These are phyloP conservation scores for Apodemia mormo DNA, from an alignment of 2,888 invertebrate species.

Conservation along the genomic window DNA sequence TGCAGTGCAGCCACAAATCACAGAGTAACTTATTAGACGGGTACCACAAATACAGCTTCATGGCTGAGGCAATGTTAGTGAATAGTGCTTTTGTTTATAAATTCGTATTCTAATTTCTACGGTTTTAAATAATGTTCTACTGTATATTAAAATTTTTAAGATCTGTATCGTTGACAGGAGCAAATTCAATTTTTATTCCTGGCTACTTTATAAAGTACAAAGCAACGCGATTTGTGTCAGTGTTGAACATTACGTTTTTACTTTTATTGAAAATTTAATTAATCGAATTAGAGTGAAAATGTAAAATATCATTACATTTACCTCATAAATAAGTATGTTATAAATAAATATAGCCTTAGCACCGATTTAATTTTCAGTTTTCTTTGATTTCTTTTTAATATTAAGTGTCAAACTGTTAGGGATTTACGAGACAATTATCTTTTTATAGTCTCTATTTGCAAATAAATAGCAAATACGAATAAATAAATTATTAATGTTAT, in stretches of 20 bases:
- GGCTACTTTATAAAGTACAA: constrained; percentile 61
- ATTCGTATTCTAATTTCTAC: not conserved
- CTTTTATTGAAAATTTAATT: constrained; percentile 42
- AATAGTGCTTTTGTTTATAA: too few relatives aligned
- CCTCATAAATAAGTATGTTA: constrained; percentile 44
- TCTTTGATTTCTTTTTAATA: constrained; percentile 22
- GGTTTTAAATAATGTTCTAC: not conserved
- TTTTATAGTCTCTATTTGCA: not conserved
- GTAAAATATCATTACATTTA: constrained; percentile 46
- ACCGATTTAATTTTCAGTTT: not conserved
- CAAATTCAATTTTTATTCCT: constrained; percentile 38
- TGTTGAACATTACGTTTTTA: constrained; percentile 67
- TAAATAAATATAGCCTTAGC: constrained; percentile 32
- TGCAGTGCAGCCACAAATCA: too few relatives aligned
- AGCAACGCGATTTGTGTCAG: constrained; percentile 76
- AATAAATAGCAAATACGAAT: not conserved
- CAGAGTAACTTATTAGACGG: too few relatives aligned
- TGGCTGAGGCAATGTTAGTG: too few relatives aligned
- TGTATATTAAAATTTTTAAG: not conserved
- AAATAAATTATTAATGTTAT: not conserved
- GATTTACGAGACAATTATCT: not conserved
- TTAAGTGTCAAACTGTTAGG: constrained; percentile 5
- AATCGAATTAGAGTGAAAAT: constrained; percentile 53
- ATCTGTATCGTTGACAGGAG: not conserved
- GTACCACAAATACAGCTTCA: too few relatives aligned